Evolutionary conservation across 2,888 invertebrate genomes (phyloP), one percentile per base, ranked within the genome.

Genomic region (Lepeophtheirus nordmannii): DNA sequence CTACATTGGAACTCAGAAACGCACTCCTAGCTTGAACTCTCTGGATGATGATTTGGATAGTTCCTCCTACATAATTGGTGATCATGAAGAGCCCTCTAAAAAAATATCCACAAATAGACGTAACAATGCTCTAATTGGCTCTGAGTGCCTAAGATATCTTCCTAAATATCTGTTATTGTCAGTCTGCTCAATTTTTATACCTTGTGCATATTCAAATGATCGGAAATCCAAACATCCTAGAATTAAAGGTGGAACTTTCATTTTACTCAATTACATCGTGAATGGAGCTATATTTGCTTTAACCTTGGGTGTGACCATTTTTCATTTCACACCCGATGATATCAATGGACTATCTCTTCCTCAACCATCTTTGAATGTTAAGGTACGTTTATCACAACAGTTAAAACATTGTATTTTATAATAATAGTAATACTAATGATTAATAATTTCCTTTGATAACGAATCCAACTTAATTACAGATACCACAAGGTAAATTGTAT

Each of bases 161-260:
- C 30, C 30, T 14, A 63, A 63, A 22, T 23, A 22, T 30, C 22
- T 63, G 20, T n/a, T 53, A n/a, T 53, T 63, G 12, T 22, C 56
- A 12, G 23, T 56, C 23, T n/a, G n/a, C 23, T 63, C 63, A 46
- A 37, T 63, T 23, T 22, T 63, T 38, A 56, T 56, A 10, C 63
- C 63, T 7, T 53, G 46, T 17, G 63, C 46, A 46, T 63, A 63
- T 53, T 56, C 63, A 17, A 63, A 63, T 53, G 63, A 63, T 53
- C 12, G 22, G 7, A 46, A 37, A 2, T 30, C 23, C 12, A 46
- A 56, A 20, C 63, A 63, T 63, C 63, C 63, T 23, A 8, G 53
- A n/a, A 17, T 63, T 37, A 46, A 53, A n/a, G 63, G 63, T 10
- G 63, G 63, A 12, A 20, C 53, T 9, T 63, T 30, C 23, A 23